Conservation (phyloP, 2,797 vertebrate species). For the Channallabes apus region DNA sequence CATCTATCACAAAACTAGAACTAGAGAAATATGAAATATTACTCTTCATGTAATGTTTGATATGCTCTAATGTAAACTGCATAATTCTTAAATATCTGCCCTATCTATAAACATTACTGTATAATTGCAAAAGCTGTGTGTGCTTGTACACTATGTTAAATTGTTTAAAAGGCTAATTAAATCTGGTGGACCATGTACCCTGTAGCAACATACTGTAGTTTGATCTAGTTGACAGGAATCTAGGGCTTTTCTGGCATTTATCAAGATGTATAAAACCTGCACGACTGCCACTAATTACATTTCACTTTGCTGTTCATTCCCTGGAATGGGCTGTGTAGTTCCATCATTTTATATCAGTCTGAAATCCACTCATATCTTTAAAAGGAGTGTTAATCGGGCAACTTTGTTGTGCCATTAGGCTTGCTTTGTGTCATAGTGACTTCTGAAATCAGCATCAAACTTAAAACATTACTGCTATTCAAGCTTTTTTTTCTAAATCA, state of each 20-base stretch:
- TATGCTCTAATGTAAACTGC: not conserved
- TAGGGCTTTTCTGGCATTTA: not conserved
- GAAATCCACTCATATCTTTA: conserved; percentile 10
- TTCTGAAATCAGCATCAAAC: no score
- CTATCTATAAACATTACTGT: not conserved
- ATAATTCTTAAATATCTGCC: conserved; percentile 1
- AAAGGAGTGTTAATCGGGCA: not conserved
- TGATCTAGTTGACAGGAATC: not conserved
- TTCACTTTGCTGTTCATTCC: not conserved
- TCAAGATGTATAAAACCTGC: conserved; percentile 3
- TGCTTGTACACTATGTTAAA: not conserved
- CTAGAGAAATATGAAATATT: conserved; percentile 21
- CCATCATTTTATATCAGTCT: conserved; percentile 6
- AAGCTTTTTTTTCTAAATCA: no score
- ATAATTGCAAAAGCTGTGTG: not conserved
- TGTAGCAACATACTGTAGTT: not conserved
- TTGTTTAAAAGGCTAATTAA: not conserved
- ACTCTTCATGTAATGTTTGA: conserved; percentile 16
- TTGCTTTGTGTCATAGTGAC: no score
- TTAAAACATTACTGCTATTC: not conserved
- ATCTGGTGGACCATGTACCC: not conserved
- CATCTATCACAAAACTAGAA: conserved; percentile 22
- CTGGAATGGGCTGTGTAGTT: not conserved
- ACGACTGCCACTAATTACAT: not conserved
- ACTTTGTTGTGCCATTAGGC: not conserved